Base-by-base conservation (phyloP, 92 coral and sea anemone genomes). In the Porites evermanni region DNA sequence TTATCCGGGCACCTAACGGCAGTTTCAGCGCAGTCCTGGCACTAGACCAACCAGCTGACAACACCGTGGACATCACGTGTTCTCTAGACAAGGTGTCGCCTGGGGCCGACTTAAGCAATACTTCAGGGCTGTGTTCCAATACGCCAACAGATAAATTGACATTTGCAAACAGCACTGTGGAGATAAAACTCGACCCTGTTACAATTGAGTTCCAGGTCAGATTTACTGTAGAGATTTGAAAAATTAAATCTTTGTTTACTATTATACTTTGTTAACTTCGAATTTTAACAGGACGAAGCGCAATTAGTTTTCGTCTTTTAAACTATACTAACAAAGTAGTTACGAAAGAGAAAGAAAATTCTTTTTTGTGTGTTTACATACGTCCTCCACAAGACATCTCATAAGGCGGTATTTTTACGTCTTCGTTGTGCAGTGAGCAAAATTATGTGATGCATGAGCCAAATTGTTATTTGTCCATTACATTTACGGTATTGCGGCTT, bases 31-130 rank as follows among this genome's bases (percentile, higher is more conserved):
- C 77, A 2, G 83, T 85, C 51, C 72, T 85, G 83, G 83, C n/a
- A 12, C 75, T 85, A 20, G 88, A 85, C 26, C 47, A 85, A 53
- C 88, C 83, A 16, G 88, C 88, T 53, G 88, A 85, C 20, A 67
- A 85, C 75, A 69, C 91, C 0, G 81, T 92, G 61, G 95, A 89
- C 63, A 54, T 92, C 26, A 67, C 64, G 8, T 92, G 95, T 79
- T 92, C 95, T 32, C 74, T 92, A 86, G 83, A 73, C 1, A 59
- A 54, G 29, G 79, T 88, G 5, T 67, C 71, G 47, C 21, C 86
- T 58, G 84, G 82, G 16, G 38, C 52, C 7, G 76, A 75, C 4
- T 53, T 77, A 53, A 10, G 24, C 32, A 92, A 92, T 70, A 82
- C 67, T 2, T 58, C 86, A 12, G 92, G 38, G 12, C 53, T 78